A percentile compares a stretch with the other conserved stretches of the same genome.
These are phyloP conservation scores for Brachionus plicatilis DNA, from an alignment of 1,140 invertebrate species.

Conservation along the genomic window DNA sequence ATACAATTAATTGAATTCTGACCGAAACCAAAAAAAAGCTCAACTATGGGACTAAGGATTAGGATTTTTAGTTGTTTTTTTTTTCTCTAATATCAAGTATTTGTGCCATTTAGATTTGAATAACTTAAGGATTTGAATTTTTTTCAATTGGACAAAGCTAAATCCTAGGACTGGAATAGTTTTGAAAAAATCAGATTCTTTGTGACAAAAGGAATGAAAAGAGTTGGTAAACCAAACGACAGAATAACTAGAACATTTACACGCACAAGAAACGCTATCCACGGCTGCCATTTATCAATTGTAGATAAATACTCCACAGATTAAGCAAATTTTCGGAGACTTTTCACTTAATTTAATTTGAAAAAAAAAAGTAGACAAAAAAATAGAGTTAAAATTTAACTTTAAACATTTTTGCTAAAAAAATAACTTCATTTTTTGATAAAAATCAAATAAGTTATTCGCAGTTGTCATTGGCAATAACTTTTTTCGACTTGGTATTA, in stretches of 20 bases:
- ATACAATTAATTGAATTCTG: background rate
- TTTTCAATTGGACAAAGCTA: background rate
- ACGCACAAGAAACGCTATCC: slow-evolving; percentile 24
- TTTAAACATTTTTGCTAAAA: background rate
- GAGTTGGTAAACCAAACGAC: slow-evolving; percentile 36
- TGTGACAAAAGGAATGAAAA: slow-evolving; percentile 34
- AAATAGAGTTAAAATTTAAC: background rate
- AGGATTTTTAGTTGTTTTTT: background rate
- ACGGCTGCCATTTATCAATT: slow-evolving; percentile 4
- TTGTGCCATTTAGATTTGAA: too few species aligned
- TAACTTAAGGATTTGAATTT: background rate
- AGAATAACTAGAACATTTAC: slow-evolving; percentile 37
- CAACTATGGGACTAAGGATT: background rate
- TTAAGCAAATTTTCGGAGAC: background rate
- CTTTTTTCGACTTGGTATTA: slow-evolving; percentile 1
- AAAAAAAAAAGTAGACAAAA: background rate
- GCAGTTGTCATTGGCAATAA: slow-evolving; percentile 7
- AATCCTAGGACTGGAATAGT: background rate
- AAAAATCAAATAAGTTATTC: background rate
- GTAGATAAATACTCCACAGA: background rate
- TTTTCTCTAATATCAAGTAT: background rate
- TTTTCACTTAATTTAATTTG: background rate
- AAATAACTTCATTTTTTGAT: background rate
- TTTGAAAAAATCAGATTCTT: background rate
- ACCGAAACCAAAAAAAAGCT: background rate